Evolutionary conservation across 2,113 vertebrate genomes (phyloP), one percentile per base, ranked within the genome.

Genomic region (Eulemur rufifrons): DNA sequence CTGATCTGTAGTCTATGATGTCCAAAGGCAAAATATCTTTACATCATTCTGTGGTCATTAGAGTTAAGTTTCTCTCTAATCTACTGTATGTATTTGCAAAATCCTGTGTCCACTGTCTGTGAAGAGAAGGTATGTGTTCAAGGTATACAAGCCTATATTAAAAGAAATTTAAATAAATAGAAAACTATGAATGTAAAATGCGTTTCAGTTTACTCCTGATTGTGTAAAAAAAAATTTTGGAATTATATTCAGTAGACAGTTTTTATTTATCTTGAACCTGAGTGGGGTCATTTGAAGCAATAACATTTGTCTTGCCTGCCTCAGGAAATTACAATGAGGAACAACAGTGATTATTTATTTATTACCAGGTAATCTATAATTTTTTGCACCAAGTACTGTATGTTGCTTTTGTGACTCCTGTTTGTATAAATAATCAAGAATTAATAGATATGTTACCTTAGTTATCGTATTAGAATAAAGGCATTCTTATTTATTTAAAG

Each of bases 251-350:
- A 94, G 29, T 71, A 88, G 69, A 83, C 3, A 78, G 21, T 64
- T 95, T 93, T 85, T 95, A 91, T 77, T 86, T 84, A 83, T 96
- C 95, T 96, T 87, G 68, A 95, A 52, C 27, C 2, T 81, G 12
- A 84, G 20, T 39, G 0, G 52, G 87, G 47, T 97, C 93, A 59
- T 76, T 94, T 69, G n/a, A 81, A 94, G 88, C 64, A 76, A 52
- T 23, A 85, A 25, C 15, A 47, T 2, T 25, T 92, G 34, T 68
- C 64, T 34, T 45, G 21, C 69, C n/a, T 87, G 29, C 18, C 59
- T 92, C 34, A 45, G 64, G 12, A 42, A 89, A 69, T 96, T 83
- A 52, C 3, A 80, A 18, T 73, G 32, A 63, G 14, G 37, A 84
- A 6, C 91, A 81, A 21, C 21, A 47, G 39, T 27, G 39, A 11